phyloP scores from a whole-genome alignment of 2,113 vertebrate genomes.

The Alaudala cheleensis region DNA sequence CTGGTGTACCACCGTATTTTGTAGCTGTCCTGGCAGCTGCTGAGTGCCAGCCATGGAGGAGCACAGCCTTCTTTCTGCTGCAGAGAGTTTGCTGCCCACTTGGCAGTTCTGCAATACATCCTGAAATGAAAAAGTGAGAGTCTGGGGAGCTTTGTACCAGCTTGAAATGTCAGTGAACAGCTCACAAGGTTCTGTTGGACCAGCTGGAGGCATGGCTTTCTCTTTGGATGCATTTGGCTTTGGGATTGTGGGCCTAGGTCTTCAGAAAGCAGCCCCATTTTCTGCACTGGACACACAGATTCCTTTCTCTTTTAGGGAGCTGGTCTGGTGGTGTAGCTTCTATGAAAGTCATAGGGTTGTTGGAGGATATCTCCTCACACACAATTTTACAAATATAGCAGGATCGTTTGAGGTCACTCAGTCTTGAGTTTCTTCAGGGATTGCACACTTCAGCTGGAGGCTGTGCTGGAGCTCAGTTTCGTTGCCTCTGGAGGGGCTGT shows the following conservation, averaged over 20 bases:
- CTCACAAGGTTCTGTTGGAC: background rate
- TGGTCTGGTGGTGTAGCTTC: background rate
- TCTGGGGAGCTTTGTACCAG: background rate
- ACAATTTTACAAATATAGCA: constrained; percentile 40
- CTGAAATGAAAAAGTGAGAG: background rate
- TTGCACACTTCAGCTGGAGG: background rate
- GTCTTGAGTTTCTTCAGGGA: constrained; percentile 42
- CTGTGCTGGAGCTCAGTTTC: background rate
- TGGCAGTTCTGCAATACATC: background rate
- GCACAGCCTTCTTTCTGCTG: background rate
- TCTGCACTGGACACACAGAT: accelerated
- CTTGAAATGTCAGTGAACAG: background rate
- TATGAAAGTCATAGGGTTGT: background rate
- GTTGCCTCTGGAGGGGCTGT: background rate
- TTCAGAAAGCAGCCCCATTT: background rate
- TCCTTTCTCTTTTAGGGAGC: background rate
- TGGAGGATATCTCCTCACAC: background rate
- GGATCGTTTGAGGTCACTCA: background rate
- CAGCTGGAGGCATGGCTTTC: background rate
- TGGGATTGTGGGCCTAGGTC: background rate
- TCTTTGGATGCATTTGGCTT: background rate
- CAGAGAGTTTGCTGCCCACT: background rate
- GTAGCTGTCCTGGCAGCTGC: background rate
- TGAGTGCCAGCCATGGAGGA: background rate
- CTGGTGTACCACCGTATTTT: background rate